Percentiles rank a stretch among this genome's conserved stretches.
phyloP scores from a whole-genome alignment of 2,888 invertebrate species.

The Drosophila meridionalis region DNA sequence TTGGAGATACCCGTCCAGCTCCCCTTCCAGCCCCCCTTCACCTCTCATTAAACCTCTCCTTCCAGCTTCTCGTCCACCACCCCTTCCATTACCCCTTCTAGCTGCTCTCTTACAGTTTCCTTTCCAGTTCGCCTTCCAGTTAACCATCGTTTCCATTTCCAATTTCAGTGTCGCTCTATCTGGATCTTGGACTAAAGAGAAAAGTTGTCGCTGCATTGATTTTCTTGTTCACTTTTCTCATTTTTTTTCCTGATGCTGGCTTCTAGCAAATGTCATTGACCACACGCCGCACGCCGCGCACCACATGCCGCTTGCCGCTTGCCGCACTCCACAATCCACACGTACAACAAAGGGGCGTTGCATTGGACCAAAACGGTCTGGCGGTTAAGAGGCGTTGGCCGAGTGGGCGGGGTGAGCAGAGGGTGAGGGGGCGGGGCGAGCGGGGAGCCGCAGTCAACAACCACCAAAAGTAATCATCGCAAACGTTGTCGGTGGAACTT shows the following conservation, averaged over 20 bases:
- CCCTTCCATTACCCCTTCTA: background rate
- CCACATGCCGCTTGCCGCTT: slow-evolving; percentile 30
- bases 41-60: background rate
- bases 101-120: background rate
- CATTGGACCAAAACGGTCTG: slow-evolving; percentile 21
- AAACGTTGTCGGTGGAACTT: slow-evolving; percentile 60
- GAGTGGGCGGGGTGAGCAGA: background rate
- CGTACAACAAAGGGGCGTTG: slow-evolving; percentile 76
- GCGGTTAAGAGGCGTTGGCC: background rate
- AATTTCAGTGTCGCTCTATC: background rate
- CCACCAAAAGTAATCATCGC: slow-evolving; percentile 77
- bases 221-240: slow-evolving; percentile 3
- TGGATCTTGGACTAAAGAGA: slow-evolving; percentile 15
- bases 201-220: slow-evolving; percentile 62
- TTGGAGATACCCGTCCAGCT: background rate
- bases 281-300: slow-evolving; percentile 35
- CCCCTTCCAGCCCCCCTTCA: background rate
- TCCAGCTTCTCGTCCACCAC: background rate
- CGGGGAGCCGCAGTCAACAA: slow-evolving; percentile 58
- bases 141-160: background rate
- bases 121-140: background rate
- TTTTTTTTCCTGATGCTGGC: slow-evolving; percentile 35
- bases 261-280: slow-evolving; percentile 72
- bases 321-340: slow-evolving; percentile 25
- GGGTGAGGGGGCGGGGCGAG: background rate